A percentile compares a stretch with the other conserved stretches of the same genome.
Evolutionary conservation across 2,113 vertebrate genomes (phyloP).

Genomic region (Neogale vison): DNA sequence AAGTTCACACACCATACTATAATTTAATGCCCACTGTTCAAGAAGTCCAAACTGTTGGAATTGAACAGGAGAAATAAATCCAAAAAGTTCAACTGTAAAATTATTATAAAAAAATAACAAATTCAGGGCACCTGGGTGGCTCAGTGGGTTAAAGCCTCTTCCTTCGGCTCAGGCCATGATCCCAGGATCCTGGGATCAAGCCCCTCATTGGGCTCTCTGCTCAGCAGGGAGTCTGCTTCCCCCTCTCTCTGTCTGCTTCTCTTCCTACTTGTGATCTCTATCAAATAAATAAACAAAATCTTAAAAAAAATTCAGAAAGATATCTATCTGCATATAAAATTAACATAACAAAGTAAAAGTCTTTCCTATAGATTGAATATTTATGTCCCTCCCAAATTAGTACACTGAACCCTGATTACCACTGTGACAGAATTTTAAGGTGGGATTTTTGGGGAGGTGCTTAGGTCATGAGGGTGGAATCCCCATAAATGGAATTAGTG

Average conservation of each 20-base stretch:
- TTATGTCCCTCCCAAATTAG: not conserved
- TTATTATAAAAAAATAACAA: not conserved
- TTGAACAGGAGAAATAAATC: not conserved
- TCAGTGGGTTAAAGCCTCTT: too few species aligned
- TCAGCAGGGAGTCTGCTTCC: too few species aligned
- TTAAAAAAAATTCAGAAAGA: not conserved
- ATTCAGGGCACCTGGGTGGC: not conserved
- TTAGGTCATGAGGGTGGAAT: not conserved
- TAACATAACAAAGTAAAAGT: not conserved
- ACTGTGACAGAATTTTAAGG: not conserved
- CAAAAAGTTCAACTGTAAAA: slow-evolving; percentile 4
- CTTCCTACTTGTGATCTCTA: too few species aligned
- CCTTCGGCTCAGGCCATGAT: too few species aligned
- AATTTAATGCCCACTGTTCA: slow-evolving; percentile 22
- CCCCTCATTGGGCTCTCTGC: too few species aligned
- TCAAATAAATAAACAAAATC: too few species aligned
- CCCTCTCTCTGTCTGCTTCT: too few species aligned
- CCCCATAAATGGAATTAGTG: not conserved
- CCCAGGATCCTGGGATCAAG: too few species aligned
- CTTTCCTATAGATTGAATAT: not conserved
- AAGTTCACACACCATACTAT: not conserved
- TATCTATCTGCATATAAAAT: not conserved
- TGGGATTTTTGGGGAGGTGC: not conserved
- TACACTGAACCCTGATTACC: not conserved
- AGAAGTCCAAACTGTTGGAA: not conserved